Conservation (phyloP, 2,797 vertebrate genomes). For the Cuculus canorus region DNA sequence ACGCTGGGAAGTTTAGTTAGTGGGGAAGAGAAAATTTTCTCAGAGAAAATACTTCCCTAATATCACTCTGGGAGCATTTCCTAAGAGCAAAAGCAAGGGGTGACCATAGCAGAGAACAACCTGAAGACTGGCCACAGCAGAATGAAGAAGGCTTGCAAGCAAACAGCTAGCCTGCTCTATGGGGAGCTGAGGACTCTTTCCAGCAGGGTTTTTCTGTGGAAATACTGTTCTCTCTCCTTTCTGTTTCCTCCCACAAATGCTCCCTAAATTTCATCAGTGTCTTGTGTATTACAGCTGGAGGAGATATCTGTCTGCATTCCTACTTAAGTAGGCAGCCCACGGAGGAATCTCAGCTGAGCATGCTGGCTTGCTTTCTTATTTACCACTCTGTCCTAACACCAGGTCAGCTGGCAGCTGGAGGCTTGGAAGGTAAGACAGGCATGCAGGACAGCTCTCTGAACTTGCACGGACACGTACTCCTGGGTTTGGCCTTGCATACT, state of each 20-base stretch:
- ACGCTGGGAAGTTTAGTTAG: background rate
- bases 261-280: background rate
- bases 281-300: slow-evolving; percentile 79
- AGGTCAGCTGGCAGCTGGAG: slow-evolving; percentile 74
- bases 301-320: slow-evolving; percentile 79
- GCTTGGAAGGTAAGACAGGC: slow-evolving; percentile 78
- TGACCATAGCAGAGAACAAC: background rate
- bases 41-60: background rate
- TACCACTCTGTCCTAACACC: slow-evolving; percentile 90
- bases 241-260: background rate
- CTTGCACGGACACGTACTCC: fast-evolving
- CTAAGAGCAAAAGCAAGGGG: fast-evolving
- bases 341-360: slow-evolving; percentile 76
- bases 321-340: slow-evolving; percentile 84
- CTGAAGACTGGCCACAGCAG: background rate
- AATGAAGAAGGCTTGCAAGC: background rate
- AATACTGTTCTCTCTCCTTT: background rate
- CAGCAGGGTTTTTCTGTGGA: background rate
- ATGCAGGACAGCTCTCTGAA: too few relatives aligned
- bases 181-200: background rate
- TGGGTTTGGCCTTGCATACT: background rate
- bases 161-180: background rate
- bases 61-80: background rate
- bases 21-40: background rate
- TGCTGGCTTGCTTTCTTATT: slow-evolving; percentile 92